phyloP scores from a whole-genome alignment of 2,888 invertebrate species.

The Oscheius sp. region DNA sequence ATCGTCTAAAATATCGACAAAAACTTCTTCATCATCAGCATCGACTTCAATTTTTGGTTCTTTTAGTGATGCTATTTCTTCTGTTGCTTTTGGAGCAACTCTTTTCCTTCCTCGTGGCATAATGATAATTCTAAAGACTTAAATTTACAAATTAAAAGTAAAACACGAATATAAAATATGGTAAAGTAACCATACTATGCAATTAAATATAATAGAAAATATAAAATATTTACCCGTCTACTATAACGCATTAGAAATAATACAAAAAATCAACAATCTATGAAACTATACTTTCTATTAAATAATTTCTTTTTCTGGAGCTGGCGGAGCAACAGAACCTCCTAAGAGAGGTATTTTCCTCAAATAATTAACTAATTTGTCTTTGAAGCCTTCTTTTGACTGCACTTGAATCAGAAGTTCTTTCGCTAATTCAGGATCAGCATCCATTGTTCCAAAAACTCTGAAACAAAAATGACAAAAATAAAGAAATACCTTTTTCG shows the following conservation, averaged over 20 bases:
- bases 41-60: background rate
- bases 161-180: background rate
- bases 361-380: constrained; percentile 40
- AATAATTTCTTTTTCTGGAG: constrained; percentile 51
- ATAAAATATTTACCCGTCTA: constrained; percentile 2
- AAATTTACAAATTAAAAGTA: background rate
- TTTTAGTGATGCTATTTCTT: background rate
- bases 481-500: constrained; percentile 42
- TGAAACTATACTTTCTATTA: constrained; percentile 1
- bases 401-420: constrained; percentile 47
- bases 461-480: constrained; percentile 34
- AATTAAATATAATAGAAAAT: background rate
- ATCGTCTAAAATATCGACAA: background rate
- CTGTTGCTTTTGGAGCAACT: background rate
- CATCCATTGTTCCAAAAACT: constrained; percentile 61
- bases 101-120: constrained; percentile 25
- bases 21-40: constrained; percentile 7
- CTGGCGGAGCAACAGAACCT: constrained; percentile 35
- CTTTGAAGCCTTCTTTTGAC: constrained; percentile 35
- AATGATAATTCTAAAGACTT: background rate
- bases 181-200: background rate
- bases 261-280: constrained; percentile 8
- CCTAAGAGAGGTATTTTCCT: constrained; percentile 45
- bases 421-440: constrained; percentile 57
- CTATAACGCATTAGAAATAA: background rate